Evolutionary conservation across 2,113 vertebrate species (phyloP), one percentile per base, ranked within the genome.

Genomic region (Tonatia bakeri): DNA sequence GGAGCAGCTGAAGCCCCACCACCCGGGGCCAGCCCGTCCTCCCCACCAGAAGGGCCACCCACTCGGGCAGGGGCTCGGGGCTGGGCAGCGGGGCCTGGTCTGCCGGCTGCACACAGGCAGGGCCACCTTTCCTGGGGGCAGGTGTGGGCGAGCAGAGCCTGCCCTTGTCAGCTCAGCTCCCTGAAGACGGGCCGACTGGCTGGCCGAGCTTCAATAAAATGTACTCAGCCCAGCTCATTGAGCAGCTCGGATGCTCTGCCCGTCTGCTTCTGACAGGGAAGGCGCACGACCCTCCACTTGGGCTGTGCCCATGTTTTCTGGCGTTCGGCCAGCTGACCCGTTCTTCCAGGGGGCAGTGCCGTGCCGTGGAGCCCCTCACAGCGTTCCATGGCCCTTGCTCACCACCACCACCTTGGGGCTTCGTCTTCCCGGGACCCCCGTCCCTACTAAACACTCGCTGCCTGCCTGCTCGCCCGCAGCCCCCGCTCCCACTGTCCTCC

Each of bases 201-300:
- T 3, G 33, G 67, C 69, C 47, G 26, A 3, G 70, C 5, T 9
- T 11, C 14, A 72, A 28, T 31, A 15, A 24, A 13, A 13, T 36
- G 13, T 38, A 36, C 12, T 87, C 72, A 24, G 36, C 22, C 1
- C 38, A 16, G 22, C 8, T n/a, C 14, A 28, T 0, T 4, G 12
- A 22, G 9, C 11, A 4, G 16, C 38, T 22, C 2, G 0, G 61
- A 3, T 0, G 4, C 31, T 12, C 17, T 24, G 7, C 4, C 22
- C 11, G 10, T 13, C 11, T 33, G 1, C 26, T 2, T 77, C 6
- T n/a, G 52, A 11, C 2, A 4, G 52, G 24, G 33, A 31, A 6
- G 33, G 43, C 52, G 6, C 36, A 12, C 3, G 14, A 31, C 9
- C 1, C 61, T 26, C 0, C 19, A 8, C 0, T 5, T 12, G 38